phyloP scores from a whole-genome alignment of 2,888 invertebrate species.

The Noctuana brunneofusca region DNA sequence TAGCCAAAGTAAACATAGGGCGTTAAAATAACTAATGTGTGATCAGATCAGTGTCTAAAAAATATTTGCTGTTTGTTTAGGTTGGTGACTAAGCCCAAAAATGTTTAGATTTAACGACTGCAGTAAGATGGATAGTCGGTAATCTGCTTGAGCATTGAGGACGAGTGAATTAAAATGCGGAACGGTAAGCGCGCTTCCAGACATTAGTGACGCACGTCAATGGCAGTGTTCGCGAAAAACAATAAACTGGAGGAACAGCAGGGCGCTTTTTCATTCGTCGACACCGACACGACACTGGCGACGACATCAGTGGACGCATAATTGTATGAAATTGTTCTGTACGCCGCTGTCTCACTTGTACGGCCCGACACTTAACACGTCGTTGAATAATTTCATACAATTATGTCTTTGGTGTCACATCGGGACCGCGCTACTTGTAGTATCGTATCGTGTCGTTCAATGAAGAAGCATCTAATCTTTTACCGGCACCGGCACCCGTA shows the following conservation, averaged over 20 bases:
- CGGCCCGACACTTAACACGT: too few species aligned
- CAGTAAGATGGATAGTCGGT: slow-evolving; percentile 8
- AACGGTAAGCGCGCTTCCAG: slow-evolving; percentile 27
- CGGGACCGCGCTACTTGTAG: too few species aligned
- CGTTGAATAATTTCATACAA: too few species aligned
- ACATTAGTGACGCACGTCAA: slow-evolving; percentile 34
- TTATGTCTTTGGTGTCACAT: too few species aligned
- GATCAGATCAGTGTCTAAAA: background rate
- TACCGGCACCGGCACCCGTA: slow-evolving; percentile 22
- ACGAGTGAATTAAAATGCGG: slow-evolving; percentile 29
- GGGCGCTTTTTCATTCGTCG: too few species aligned
- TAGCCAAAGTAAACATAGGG: background rate
- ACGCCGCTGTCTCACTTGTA: too few species aligned
- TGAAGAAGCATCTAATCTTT: too few species aligned
- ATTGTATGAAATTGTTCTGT: too few species aligned
- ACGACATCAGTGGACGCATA: too few species aligned
- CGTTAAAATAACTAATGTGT: background rate
- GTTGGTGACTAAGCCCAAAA: background rate
- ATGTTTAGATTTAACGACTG: background rate
- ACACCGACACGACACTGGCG: too few species aligned
- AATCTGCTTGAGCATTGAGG: slow-evolving; percentile 13
- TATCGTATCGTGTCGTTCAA: too few species aligned
- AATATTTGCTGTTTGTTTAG: background rate
- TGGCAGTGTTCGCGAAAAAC: slow-evolving; percentile 33
- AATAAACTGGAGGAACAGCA: slow-evolving; percentile 34